Conservation (phyloP, 2,888 invertebrate species). For the Dinocampus coccinellae region DNA sequence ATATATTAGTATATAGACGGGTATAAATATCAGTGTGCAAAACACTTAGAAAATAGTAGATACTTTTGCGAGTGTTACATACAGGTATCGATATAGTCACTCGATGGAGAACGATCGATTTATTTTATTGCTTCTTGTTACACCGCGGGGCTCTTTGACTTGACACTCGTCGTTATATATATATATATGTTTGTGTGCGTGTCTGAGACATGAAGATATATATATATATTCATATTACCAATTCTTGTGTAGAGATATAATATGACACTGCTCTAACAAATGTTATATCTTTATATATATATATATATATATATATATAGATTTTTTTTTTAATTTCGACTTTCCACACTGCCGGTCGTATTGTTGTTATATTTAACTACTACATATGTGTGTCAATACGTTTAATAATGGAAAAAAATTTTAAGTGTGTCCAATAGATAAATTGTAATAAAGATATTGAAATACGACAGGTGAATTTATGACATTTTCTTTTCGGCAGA, state of each 20-base stretch:
- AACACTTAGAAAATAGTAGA: slow-evolving; percentile 17
- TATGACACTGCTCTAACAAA: not conserved
- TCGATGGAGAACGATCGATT: slow-evolving; percentile 32
- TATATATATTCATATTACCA: not conserved
- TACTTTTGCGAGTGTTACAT: slow-evolving; percentile 3
- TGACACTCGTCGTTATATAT: not conserved
- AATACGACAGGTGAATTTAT: not conserved
- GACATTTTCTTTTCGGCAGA: not conserved
- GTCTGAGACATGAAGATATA: too few species aligned
- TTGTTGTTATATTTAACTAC: not conserved
- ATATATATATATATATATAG: not conserved
- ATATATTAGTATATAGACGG: not conserved
- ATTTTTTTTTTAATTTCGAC: not conserved
- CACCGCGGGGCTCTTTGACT: not conserved
- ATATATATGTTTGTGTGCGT: not conserved
- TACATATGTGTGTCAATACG: too few species aligned
- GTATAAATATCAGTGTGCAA: slow-evolving; percentile 1
- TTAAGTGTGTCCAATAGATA: not conserved
- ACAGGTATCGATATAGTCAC: slow-evolving; percentile 17
- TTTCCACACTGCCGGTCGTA: not conserved
- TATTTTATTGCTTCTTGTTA: slow-evolving; percentile 33
- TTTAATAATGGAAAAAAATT: not conserved
- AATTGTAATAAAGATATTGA: not conserved
- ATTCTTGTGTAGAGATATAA: not conserved
- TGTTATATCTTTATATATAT: not conserved